Evolutionary conservation across 1,140 invertebrate genomes (phyloP), one percentile per base, ranked within the genome.

Genomic region (Drosophila yakuba): DNA sequence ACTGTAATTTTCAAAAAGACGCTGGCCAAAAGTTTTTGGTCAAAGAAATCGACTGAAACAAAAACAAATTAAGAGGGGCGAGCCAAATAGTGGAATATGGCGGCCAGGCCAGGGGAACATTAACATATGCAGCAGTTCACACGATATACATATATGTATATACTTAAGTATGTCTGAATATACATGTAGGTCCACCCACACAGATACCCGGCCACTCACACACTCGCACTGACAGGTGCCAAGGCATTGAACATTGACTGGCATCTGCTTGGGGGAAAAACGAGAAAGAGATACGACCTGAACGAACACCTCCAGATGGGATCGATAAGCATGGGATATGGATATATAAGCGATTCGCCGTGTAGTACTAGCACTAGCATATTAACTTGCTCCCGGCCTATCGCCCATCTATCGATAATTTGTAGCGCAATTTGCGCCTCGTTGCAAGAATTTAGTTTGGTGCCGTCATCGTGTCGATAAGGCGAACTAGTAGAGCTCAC

Each of bases 121-220:
- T 88, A 86, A 83, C 83, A 88, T 89, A 83, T 88, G 83, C 84
- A 84, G 84, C 64, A 51, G 73, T 89, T 88, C 83, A 84, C 83
- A 88, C 83, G 74, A 84, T 89, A 89, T 86, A 88, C 71, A 78
- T 74, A 44, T 44, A 17, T 44, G 8, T 17, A 17, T 7, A 74
- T 28, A 23, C 15, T 20, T 45, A 45, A 20, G 15, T 23, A 45
- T 8, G 8, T 11, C 69, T 2, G n/a, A 8, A 67, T 74, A 62
- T 62, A 66, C 25, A 43, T 0, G 4, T 25, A 25, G 4, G 25
- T 61, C 32, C 78, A 78, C 81, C 67, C 73, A 68, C 64, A 66
- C 44, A 58, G 59, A 62, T 48, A 56, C 57, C 14, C 32, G 38
- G 23, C 28, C 20, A 52, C 58, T 32, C 56, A 60, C 52, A 72